Conservation (phyloP, 2,797 vertebrate genomes). For the Leptodactylus fallax region DNA sequence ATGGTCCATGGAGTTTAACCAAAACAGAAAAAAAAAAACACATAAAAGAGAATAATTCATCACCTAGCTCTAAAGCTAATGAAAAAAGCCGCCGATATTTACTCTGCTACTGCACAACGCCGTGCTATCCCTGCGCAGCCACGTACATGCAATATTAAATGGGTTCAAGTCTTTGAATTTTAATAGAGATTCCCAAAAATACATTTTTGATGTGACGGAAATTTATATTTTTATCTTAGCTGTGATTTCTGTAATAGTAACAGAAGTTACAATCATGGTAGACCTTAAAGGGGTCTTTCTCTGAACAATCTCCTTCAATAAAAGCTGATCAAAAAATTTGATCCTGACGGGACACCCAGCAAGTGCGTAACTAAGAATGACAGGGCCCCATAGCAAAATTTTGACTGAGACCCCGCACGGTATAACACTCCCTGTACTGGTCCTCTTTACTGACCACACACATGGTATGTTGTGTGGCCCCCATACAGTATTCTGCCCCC, state of each 20-base stretch:
- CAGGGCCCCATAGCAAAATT: no score
- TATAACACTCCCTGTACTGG: no score
- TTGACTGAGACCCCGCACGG: no score
- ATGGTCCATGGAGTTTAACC: conserved; percentile 39
- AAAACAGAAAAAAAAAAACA: conserved; percentile 14
- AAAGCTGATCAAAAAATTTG: no score
- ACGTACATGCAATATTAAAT: conserved; percentile 17
- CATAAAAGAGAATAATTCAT: conserved; percentile 52
- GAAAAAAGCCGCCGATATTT: conserved; percentile 27
- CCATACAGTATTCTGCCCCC: no score
- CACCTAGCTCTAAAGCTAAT: conserved; percentile 3
- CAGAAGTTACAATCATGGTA: neutral
- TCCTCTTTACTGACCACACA: no score
- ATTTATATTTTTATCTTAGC: neutral
- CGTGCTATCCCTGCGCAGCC: neutral
- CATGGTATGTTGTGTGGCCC: no score
- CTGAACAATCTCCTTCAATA: no score
- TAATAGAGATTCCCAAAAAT: neutral
- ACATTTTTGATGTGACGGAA: neutral
- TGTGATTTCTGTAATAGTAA: neutral
- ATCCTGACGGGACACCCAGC: no score
- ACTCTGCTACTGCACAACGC: neutral
- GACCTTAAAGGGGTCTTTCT: neutral
- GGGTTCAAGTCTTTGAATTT: neutral
- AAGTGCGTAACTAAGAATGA: no score